Conservation (phyloP, 1,140 invertebrate species). For the Aphis craccivora region DNA sequence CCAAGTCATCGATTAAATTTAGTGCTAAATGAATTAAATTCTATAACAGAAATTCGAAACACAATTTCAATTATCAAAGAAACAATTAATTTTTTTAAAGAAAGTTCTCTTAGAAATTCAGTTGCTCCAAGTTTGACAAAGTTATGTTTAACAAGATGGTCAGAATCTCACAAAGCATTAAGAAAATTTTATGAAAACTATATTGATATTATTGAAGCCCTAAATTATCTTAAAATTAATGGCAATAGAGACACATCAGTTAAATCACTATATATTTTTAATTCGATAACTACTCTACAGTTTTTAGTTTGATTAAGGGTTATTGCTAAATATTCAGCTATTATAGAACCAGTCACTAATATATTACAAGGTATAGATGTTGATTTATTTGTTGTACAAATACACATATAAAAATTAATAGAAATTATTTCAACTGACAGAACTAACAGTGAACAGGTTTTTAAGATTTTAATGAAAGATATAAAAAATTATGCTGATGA, state of each 20-base stretch:
- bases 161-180: background rate
- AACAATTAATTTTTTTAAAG: background rate
- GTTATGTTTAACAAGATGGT: background rate
- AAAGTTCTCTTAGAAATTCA: background rate
- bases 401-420: background rate
- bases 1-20: background rate
- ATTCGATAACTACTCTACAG: background rate
- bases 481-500: background rate
- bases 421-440: background rate
- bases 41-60: background rate
- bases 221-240: conserved; percentile 3
- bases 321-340: background rate
- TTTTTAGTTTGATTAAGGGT: background rate
- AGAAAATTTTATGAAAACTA: background rate
- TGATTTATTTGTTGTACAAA: background rate
- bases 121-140: background rate
- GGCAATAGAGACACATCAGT: background rate
- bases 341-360: background rate
- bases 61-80: background rate
- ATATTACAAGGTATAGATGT: background rate
- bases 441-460: background rate
- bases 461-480: background rate
- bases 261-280: conserved; percentile 13
- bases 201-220: conserved; percentile 3
- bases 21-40: background rate